Evolutionary conservation across 1,140 invertebrate genomes (phyloP).

Genomic region (Drosophila mauritiana): DNA sequence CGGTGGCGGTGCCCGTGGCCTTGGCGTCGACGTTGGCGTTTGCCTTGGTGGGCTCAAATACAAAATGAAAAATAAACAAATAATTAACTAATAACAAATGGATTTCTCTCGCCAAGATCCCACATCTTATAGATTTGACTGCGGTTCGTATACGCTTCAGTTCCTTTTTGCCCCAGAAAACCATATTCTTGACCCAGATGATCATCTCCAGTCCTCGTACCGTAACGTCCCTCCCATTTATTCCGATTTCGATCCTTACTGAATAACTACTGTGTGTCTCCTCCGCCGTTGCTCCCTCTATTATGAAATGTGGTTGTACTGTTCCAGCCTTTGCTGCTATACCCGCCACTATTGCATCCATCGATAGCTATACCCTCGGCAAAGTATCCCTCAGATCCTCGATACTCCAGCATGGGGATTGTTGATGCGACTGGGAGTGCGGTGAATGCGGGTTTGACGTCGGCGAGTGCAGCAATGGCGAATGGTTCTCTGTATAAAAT

Average conservation of each 20-base stretch:
- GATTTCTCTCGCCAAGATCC: neutral
- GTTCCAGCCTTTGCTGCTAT: neutral
- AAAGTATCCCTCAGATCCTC: conserved; percentile 32
- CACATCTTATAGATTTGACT: neutral
- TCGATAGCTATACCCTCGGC: conserved; percentile 11
- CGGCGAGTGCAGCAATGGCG: conserved; percentile 25
- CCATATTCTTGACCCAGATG: neutral
- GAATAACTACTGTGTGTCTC: neutral
- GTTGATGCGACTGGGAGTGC: conserved; percentile 5
- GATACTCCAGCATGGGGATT: conserved; percentile 19
- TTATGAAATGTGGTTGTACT: neutral
- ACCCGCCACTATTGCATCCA: neutral
- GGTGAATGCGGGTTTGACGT: conserved; percentile 20
- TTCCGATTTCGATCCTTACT: neutral
- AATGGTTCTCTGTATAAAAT: conserved; percentile 40
- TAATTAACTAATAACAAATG: conserved; percentile 3
- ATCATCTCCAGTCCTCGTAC: neutral
- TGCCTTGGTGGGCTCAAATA: neutral
- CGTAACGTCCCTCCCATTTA: neutral
- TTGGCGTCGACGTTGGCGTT: too few relatives aligned
- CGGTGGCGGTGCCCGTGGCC: too few relatives aligned
- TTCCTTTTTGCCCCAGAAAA: neutral
- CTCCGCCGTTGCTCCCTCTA: neutral
- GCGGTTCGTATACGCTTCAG: neutral
- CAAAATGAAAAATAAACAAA: conserved; percentile 12